A percentile compares a stretch with the other conserved stretches of the same genome.
phyloP scores from a whole-genome alignment of 2,797 vertebrate genomes.

The Urocyon cinereoargenteus region DNA sequence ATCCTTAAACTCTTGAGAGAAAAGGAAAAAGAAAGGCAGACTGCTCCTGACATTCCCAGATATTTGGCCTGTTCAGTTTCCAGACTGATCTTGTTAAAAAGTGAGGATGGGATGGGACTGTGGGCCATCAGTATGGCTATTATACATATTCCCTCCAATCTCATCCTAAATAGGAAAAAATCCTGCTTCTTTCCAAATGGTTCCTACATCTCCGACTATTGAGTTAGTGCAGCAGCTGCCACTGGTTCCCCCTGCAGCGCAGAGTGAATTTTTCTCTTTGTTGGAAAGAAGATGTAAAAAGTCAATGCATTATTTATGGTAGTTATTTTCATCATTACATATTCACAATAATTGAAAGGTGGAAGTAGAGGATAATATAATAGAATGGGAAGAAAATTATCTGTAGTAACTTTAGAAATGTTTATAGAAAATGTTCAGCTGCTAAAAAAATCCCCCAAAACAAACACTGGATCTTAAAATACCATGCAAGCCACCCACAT shows the following conservation, averaged over 20 bases:
- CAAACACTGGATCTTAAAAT: constrained; percentile 75
- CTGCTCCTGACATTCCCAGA: background rate
- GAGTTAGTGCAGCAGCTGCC: constrained; percentile 53
- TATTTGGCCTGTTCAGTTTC: background rate
- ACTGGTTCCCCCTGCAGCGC: constrained; percentile 54
- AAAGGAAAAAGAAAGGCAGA: background rate
- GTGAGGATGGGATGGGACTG: background rate
- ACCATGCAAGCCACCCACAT: constrained; percentile 59
- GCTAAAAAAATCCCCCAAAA: constrained; percentile 14
- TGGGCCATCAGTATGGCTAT: background rate
- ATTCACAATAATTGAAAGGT: constrained; percentile 80
- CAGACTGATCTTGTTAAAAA: background rate
- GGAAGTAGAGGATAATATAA: constrained; percentile 63
- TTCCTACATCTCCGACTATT: constrained; percentile 21
- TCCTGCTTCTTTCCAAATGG: background rate
- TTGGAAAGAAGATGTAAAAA: constrained; percentile 77
- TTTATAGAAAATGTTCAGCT: constrained; percentile 71
- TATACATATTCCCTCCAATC: background rate
- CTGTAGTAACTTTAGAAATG: constrained; percentile 61
- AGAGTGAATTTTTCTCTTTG: constrained; percentile 77
- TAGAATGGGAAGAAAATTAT: constrained; percentile 67
- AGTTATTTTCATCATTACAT: constrained; percentile 80
- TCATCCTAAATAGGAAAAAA: constrained; percentile 11
- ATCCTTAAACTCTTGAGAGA: background rate
- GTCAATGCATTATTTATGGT: constrained; percentile 78